These are phyloP conservation scores for Natrix natrix DNA, from an alignment of 2,797 vertebrate species.

Conservation along the genomic window DNA sequence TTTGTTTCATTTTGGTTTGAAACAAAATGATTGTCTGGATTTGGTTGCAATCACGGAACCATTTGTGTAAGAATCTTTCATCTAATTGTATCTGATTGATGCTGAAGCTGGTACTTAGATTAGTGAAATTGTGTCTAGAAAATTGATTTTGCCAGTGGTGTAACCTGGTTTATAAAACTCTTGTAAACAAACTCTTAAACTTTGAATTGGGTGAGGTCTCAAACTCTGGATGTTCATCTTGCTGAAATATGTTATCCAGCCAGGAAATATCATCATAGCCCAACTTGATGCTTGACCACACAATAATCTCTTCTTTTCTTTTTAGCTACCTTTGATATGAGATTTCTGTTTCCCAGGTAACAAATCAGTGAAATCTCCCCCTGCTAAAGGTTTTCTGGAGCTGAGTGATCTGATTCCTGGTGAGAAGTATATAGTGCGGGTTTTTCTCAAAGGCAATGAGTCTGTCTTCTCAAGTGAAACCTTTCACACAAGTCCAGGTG, in stretches of 20 bases:
- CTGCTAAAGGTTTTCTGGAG: conserved; percentile 81
- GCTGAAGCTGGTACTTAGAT: background rate
- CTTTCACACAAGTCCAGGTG: conserved; percentile 98
- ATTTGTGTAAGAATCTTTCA: background rate
- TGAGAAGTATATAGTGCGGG: conserved; percentile 90
- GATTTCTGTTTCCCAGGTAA: conserved; percentile 94
- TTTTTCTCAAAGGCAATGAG: conserved; percentile 89
- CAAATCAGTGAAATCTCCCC: conserved; percentile 82
- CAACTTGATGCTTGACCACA: background rate
- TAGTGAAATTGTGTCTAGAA: background rate
- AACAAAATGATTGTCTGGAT: background rate
- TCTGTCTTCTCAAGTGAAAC: conserved; percentile 84
- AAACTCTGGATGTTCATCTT: background rate
- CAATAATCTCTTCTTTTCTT: conserved; percentile 18
- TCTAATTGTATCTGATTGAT: background rate
- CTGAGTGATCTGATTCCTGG: conserved; percentile 89
- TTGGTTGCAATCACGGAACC: background rate
- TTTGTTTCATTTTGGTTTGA: background rate
- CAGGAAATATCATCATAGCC: background rate
- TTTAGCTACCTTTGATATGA: conserved; percentile 79
- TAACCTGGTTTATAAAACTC: background rate
- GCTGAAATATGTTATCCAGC: background rate
- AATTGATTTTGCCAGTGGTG: background rate
- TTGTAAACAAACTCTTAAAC: background rate
- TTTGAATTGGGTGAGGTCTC: background rate